phyloP scores from a whole-genome alignment of 2,888 invertebrate genomes.

The Tipula unca region DNA sequence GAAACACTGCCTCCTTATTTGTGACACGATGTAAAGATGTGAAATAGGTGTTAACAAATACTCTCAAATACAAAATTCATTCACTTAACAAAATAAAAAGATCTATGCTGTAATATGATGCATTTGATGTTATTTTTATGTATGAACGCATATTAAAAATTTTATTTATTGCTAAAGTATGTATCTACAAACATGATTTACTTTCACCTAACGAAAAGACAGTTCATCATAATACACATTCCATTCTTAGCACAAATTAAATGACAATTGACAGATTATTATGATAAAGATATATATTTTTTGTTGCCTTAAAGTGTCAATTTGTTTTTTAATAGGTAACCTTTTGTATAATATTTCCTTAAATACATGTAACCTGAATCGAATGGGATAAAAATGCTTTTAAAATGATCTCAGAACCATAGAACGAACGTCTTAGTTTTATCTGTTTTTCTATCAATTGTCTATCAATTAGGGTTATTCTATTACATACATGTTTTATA shows the following conservation, averaged over 20 bases:
- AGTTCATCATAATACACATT: neutral
- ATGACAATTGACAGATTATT: conserved; percentile 8
- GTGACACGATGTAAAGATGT: neutral
- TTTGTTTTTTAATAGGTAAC: neutral
- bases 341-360: neutral
- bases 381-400: conserved; percentile 4
- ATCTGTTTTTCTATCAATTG: neutral
- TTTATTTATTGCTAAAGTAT: neutral
- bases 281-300: neutral
- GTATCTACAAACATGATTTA: neutral
- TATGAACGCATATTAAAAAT: neutral
- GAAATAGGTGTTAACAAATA: neutral
- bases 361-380: neutral
- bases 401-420: neutral
- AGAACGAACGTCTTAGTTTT: neutral
- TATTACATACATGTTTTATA: neutral
- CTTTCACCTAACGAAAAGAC: neutral
- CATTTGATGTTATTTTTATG: neutral
- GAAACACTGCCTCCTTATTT: neutral
- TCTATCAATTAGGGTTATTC: neutral
- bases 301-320: neutral
- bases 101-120: neutral
- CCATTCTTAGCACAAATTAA: neutral
- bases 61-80: neutral
- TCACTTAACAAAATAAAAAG: too few species aligned